A percentile compares a stretch with the other conserved stretches of the same genome.
These are phyloP conservation scores for Phaedon cochleariae DNA, from an alignment of 2,888 invertebrate genomes.

Conservation along the genomic window DNA sequence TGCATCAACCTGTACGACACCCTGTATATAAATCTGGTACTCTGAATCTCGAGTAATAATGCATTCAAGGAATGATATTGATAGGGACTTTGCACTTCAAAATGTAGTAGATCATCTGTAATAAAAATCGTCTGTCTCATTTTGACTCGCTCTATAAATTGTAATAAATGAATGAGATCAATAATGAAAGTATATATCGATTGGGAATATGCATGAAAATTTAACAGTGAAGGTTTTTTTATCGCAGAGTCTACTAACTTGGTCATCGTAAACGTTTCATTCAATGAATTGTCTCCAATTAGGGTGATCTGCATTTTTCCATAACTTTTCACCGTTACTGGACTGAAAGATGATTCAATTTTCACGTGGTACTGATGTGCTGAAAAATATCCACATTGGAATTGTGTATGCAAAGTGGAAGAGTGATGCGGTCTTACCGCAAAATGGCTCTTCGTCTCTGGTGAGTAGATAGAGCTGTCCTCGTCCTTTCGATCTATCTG, in stretches of 20 bases:
- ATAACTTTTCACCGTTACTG: conserved; percentile 74
- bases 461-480: conserved; percentile 91
- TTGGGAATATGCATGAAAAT: too few species aligned
- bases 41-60: too few species aligned
- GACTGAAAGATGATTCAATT: conserved; percentile 77
- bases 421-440: conserved; percentile 67
- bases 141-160: too few species aligned
- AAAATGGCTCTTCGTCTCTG: conserved; percentile 91
- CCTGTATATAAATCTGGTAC: too few species aligned
- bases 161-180: too few species aligned
- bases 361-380: conserved; percentile 89
- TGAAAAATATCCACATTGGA: conserved; percentile 52
- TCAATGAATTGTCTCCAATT: conserved; percentile 81
- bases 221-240: background rate
- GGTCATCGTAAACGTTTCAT: conserved; percentile 89
- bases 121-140: too few species aligned
- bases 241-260: conserved; percentile 67
- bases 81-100: too few species aligned
- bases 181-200: too few species aligned
- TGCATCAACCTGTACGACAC: too few species aligned
- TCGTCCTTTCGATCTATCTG: conserved; percentile 82
- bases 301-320: conserved; percentile 83
- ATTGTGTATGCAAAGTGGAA: background rate
- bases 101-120: too few species aligned
- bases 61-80: too few species aligned